A percentile compares a stretch with the other conserved stretches of the same genome.
phyloP scores from a whole-genome alignment of 2,888 invertebrate genomes.

The Hipparchia semele region DNA sequence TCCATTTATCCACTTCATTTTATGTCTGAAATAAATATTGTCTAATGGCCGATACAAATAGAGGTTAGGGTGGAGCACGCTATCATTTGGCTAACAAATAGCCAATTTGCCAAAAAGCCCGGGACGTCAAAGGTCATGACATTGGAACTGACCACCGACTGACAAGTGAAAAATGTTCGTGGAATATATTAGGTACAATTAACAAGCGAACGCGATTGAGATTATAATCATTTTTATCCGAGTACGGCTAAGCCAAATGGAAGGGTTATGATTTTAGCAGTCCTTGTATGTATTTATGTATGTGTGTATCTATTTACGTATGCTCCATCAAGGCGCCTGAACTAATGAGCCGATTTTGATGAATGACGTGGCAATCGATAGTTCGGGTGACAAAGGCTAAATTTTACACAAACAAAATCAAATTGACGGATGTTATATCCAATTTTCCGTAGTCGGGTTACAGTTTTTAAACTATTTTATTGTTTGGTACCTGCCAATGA shows the following conservation, averaged over 20 bases:
- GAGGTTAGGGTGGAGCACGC: slow-evolving; percentile 45
- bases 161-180: neutral
- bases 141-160: slow-evolving; percentile 32
- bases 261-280: too few species aligned
- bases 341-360: too few species aligned
- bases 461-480: neutral
- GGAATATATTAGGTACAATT: neutral
- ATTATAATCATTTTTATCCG: neutral
- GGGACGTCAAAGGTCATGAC: slow-evolving; percentile 57
- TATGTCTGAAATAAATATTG: slow-evolving; percentile 10
- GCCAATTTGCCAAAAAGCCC: slow-evolving; percentile 65
- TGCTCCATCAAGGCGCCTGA: too few species aligned
- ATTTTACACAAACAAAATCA: too few species aligned
- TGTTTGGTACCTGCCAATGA: neutral
- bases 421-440: too few species aligned
- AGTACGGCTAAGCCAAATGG: too few species aligned
- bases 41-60: slow-evolving; percentile 20
- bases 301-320: too few species aligned
- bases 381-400: too few species aligned
- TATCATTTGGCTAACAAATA: slow-evolving; percentile 51
- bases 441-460: too few species aligned
- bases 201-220: slow-evolving; percentile 11
- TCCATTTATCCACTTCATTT: neutral
- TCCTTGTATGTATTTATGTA: too few species aligned
- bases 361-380: too few species aligned